Base-by-base conservation (phyloP, 2,888 invertebrate genomes). In the Eristalis pertinax region DNA sequence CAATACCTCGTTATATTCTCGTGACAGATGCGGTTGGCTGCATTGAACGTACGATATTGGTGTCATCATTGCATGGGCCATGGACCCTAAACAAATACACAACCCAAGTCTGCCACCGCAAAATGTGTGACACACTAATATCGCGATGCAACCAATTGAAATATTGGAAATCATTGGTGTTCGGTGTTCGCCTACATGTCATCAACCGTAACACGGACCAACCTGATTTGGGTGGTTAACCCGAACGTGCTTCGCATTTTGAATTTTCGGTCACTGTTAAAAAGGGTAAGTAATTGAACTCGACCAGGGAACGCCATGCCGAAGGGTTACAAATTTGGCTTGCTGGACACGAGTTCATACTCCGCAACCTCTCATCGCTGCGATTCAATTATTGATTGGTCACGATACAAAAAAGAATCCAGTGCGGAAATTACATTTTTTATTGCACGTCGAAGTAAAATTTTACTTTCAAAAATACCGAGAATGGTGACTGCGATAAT, bases 91-190 rank as follows among this genome's bases (percentile, higher is more conserved):
- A 19, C 50, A 50, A 50, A 8, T 50, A 8, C 50, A 50, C 8
- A 19, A 19, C 8, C 7, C 19, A 19, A 19, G 50, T 38, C 38
- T 10, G 15, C 38, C 15, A 38, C 70, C 70, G 24, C 70, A 60
- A 60, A 60, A 24, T 70, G 4, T 58, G 15, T 70, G 60, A 60
- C 60, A 56, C 56, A 56, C 11, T 56, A 8, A 58, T n/a, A 19
- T 7, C 11, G 56, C 32, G 56, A 19, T 19, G 56, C 13, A 29
- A 32, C 32, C 50, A 56, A 68, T 29, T 68, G 67, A 67, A 67
- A 67, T 68, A 68, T 68, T 68, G 68, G 13, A 68, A 68, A 56
- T 68, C 50, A 68, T 24, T 24, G 67, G 10, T 50, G 43, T 68
- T 50, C 43, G 26, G 50, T 50, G n/a, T 32, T 50, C 41, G 50